Percentiles rank a stretch among this genome's conserved stretches.
Conservation (phyloP, 2,888 invertebrate species). For the Beris chalybata region DNA sequence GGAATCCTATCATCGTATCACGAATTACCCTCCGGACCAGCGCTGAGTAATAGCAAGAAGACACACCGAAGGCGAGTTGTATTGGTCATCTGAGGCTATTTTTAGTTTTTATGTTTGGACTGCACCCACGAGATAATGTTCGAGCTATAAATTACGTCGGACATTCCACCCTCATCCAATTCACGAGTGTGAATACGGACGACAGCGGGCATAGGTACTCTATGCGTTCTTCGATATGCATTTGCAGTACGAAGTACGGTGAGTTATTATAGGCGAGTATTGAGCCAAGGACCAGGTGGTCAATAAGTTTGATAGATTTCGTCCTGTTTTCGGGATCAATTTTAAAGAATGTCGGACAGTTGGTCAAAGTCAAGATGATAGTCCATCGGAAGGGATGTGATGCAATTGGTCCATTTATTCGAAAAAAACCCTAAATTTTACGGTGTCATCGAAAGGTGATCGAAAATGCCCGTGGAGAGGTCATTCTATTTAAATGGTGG, state of each 20-base stretch:
- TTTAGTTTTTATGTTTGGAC: constrained; percentile 38
- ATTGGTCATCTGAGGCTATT: constrained; percentile 32
- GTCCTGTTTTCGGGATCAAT: background rate
- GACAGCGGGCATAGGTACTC: constrained; percentile 2
- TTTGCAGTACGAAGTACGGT: background rate
- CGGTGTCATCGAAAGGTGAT: background rate
- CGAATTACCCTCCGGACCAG: background rate
- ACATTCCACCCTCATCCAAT: constrained; percentile 32
- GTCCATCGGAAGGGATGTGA: constrained; percentile 4
- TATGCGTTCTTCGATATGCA: constrained; percentile 6
- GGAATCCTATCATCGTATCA: too few relatives aligned
- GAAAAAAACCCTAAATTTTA: constrained; percentile 15
- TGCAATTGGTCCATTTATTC: constrained; percentile 21
- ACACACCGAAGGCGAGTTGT: background rate
- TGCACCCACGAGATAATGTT: constrained; percentile 40
- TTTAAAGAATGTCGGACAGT: constrained; percentile 28
- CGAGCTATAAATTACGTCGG: constrained; percentile 37
- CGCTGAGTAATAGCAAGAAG: background rate
- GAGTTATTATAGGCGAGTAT: constrained; percentile 18
- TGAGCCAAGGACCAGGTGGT: constrained; percentile 30
- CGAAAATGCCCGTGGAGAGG: too few relatives aligned
- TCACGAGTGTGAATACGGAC: constrained; percentile 2
- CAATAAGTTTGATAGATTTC: constrained; percentile 28
- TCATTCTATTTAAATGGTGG: too few relatives aligned
- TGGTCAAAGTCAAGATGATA: constrained; percentile 7